Evolutionary conservation across 2,113 vertebrate species (phyloP).

Genomic region (Eublepharis macularius): DNA sequence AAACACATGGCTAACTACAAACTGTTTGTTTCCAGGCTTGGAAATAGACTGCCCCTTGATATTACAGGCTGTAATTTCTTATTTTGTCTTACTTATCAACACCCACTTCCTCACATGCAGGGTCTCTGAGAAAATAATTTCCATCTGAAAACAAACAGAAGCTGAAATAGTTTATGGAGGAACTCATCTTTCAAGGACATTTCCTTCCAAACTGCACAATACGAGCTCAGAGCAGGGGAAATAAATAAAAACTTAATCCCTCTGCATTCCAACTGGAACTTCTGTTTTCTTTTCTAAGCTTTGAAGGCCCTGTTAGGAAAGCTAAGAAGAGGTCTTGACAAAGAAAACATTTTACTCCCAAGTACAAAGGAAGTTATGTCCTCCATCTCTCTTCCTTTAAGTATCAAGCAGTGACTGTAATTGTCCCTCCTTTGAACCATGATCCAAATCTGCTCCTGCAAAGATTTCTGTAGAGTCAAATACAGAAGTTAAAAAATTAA

Average conservation of each 20-base stretch:
- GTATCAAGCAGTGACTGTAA: not conserved
- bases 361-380: constrained; percentile 48
- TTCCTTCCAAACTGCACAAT: constrained; percentile 58
- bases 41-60: not conserved
- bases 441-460: constrained; percentile 41
- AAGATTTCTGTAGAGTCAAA: constrained; percentile 15
- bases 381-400: not conserved
- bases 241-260: constrained; percentile 63
- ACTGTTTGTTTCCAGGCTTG: not conserved
- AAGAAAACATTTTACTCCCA: constrained; percentile 29
- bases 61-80: constrained; percentile 21
- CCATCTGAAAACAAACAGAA: constrained; percentile 60
- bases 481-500: not conserved
- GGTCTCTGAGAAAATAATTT: constrained; percentile 51
- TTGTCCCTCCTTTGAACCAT: not conserved
- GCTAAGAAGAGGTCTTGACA: constrained; percentile 1
- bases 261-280: constrained; percentile 58
- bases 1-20: fast-evolving
- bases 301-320: not conserved
- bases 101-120: not conserved
- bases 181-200: constrained; percentile 53
- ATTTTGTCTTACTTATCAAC: constrained; percentile 38
- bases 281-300: constrained; percentile 59
- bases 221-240: constrained; percentile 61
- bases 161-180: constrained; percentile 56